Percentiles rank a stretch among this genome's conserved stretches.
Evolutionary conservation across 92 coral and sea anemone genomes (phyloP).

Genomic region (Virgularia gustaviana): DNA sequence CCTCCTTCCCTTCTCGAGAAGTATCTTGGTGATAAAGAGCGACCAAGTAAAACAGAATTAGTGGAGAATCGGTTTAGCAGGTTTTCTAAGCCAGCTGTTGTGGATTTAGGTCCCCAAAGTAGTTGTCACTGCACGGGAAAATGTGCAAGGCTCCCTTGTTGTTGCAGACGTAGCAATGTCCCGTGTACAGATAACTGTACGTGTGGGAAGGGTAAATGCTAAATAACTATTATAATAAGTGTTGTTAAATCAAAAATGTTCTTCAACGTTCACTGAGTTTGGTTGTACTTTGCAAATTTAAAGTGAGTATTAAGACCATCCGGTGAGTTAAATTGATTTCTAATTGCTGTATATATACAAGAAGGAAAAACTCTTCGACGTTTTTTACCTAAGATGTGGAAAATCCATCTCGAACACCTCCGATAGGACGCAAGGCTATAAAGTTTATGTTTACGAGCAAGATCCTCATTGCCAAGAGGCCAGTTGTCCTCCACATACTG

Average conservation of each 20-base stretch:
- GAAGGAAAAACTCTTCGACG: slow-evolving; percentile 39
- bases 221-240: too few species aligned
- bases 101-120: background rate
- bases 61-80: too few species aligned
- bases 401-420: slow-evolving; percentile 47
- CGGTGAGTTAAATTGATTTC: slow-evolving; percentile 35
- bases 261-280: background rate
- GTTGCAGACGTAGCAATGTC: background rate
- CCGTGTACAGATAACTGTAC: background rate
- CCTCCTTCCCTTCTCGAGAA: background rate
- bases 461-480: slow-evolving; percentile 11
- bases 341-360: slow-evolving; percentile 32
- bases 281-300: slow-evolving; percentile 5
- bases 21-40: background rate
- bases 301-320: slow-evolving; percentile 26
- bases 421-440: slow-evolving; percentile 20
- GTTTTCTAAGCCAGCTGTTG: background rate
- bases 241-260: background rate
- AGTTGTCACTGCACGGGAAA: slow-evolving; percentile 16
- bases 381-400: slow-evolving; percentile 34
- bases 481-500: slow-evolving; percentile 14
- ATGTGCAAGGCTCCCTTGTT: slow-evolving; percentile 14
- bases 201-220: slow-evolving; percentile 23
- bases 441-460: slow-evolving; percentile 14
- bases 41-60: too few species aligned